Conservation (phyloP, 1,140 invertebrate genomes). For the Ylistrum balloti region DNA sequence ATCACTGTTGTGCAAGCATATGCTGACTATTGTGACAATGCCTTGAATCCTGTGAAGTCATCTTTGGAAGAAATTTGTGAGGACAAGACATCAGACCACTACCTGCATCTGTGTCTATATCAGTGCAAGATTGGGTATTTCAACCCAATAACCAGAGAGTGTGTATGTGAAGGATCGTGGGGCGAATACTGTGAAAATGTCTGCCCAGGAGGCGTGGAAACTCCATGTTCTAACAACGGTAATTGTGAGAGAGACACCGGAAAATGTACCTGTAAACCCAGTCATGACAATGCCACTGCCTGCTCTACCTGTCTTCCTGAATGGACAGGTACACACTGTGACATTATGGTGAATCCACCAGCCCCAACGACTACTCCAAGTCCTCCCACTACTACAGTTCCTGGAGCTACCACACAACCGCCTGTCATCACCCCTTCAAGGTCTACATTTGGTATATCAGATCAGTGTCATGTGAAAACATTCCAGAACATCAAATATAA, state of each 20-base stretch:
- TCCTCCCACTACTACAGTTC: neutral
- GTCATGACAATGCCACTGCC: constrained; percentile 50
- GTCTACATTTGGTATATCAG: constrained; percentile 50
- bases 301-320: constrained; percentile 63
- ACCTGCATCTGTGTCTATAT: constrained; percentile 55
- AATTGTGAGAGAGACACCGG: constrained; percentile 63
- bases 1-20: constrained; percentile 53
- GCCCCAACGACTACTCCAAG: neutral
- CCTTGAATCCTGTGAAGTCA: constrained; percentile 50
- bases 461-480: constrained; percentile 55
- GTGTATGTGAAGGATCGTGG: constrained; percentile 69
- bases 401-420: constrained; percentile 30
- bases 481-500: constrained; percentile 55
- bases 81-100: constrained; percentile 50
- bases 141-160: constrained; percentile 46
- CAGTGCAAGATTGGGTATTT: constrained; percentile 66
- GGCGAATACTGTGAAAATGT: constrained; percentile 63
- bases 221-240: constrained; percentile 64
- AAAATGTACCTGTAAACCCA: constrained; percentile 62
- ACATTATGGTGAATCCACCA: constrained; percentile 15
- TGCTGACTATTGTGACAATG: constrained; percentile 62
- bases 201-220: constrained; percentile 66
- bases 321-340: constrained; percentile 67
- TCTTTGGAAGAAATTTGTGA: constrained; percentile 57
- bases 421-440: neutral